Conservation (phyloP, 2,888 invertebrate species). For the Acanthoscelides obtectus region DNA sequence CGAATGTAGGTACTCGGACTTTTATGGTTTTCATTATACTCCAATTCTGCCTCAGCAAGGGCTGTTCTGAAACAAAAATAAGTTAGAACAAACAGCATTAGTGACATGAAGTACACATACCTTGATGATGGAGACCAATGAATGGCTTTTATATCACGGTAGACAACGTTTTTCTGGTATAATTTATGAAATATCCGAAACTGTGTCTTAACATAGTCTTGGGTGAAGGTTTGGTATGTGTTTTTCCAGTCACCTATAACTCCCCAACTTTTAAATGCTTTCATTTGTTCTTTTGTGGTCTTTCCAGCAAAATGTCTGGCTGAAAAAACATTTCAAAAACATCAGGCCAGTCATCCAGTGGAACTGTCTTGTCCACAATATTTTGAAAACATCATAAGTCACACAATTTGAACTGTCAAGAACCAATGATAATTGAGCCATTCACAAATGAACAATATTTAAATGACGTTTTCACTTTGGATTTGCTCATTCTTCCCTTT, state of each 20-base stretch:
- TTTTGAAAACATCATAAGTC: no score
- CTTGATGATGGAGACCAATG: conserved; percentile 95
- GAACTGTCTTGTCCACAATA: no score
- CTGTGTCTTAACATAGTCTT: conserved; percentile 75
- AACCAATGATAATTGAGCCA: no score
- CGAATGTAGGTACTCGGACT: conserved; percentile 72
- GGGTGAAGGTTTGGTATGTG: conserved; percentile 76
- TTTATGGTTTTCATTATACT: conserved; percentile 78
- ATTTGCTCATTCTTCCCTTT: no score
- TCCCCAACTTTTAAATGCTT: conserved; percentile 83
- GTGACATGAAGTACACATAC: conserved; percentile 51
- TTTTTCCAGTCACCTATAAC: conserved; percentile 84
- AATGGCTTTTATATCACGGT: conserved; percentile 86
- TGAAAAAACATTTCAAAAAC: no score
- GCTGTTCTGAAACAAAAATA: conserved; percentile 73
- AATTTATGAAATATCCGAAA: conserved; percentile 75
- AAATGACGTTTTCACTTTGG: no score
- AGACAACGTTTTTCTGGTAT: conserved; percentile 74
- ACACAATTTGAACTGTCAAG: no score
- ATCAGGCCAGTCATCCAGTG: no score
- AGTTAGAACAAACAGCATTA: no score
- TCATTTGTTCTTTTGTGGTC: conserved; percentile 67
- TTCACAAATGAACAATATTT: no score
- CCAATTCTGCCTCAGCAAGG: conserved; percentile 94
- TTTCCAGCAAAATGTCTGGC: conserved; percentile 75